A percentile compares a stretch with the other conserved stretches of the same genome.
Conservation (phyloP, 1,140 invertebrate genomes). For the Leptopilina clavipes region DNA sequence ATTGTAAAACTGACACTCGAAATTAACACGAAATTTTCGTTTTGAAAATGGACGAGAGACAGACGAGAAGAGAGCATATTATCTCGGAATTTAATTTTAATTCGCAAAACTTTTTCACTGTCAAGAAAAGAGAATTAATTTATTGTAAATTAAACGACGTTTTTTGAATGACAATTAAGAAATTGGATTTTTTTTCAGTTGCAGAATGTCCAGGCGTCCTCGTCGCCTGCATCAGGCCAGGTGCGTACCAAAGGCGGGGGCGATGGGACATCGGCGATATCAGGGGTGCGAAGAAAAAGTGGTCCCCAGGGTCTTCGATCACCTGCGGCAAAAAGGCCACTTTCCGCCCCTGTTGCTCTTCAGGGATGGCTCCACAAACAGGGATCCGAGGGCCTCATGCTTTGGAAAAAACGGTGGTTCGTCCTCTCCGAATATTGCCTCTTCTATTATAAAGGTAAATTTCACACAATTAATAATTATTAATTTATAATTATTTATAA, state of each 20-base stretch:
- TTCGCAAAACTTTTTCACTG: no score
- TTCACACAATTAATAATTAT: no score
- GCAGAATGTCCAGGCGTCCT: slow-evolving; percentile 65
- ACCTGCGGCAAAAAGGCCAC: slow-evolving; percentile 84
- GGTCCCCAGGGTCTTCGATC: slow-evolving; percentile 80
- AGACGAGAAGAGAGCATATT: no score
- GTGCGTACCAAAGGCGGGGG: slow-evolving; percentile 64
- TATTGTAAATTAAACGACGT: no score
- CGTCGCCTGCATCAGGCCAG: slow-evolving; percentile 60
- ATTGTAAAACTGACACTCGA: background rate
- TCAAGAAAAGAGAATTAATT: no score
- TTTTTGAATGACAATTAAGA: no score
- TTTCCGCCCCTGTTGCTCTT: slow-evolving; percentile 87
- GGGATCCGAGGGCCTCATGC: slow-evolving; percentile 91
- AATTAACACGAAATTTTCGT: no score
- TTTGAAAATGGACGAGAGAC: no score
- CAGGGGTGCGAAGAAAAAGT: slow-evolving; percentile 79
- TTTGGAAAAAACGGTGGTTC: slow-evolving; percentile 97
- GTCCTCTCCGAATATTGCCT: slow-evolving; percentile 94
- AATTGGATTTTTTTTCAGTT: slow-evolving; percentile 49
- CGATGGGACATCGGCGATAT: slow-evolving; percentile 75
- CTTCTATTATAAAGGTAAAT: slow-evolving; percentile 94
- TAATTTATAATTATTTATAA: no score
- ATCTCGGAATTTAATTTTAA: no score
- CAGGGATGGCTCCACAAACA: slow-evolving; percentile 94